phyloP scores from a whole-genome alignment of 2,113 vertebrate species.

The Chascanopsetta lugubris region DNA sequence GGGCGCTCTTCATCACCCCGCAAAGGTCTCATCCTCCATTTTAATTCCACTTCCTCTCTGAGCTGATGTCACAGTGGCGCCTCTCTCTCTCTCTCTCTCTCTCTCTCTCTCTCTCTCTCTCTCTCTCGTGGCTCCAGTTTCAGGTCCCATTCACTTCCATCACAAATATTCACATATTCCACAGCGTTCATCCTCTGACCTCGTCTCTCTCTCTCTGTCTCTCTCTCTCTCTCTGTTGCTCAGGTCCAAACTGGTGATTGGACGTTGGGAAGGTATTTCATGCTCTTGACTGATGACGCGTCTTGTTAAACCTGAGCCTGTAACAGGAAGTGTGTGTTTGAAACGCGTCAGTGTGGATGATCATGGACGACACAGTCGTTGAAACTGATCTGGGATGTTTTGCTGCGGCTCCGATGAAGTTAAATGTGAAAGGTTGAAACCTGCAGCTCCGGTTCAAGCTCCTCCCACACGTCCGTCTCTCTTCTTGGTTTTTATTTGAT shows the following conservation, averaged over 20 bases:
- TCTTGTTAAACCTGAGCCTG: neutral
- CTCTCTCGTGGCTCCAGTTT: too few relatives aligned
- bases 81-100: neutral
- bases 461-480: neutral
- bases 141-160: too few relatives aligned
- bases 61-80: too few relatives aligned
- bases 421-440: neutral
- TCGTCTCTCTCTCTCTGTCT: neutral
- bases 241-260: slow-evolving; percentile 66
- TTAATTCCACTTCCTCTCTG: too few relatives aligned
- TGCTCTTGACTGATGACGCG: neutral
- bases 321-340: neutral
- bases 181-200: neutral
- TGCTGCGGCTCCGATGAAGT: neutral
- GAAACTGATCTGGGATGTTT: too few relatives aligned
- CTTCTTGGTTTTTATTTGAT: neutral
- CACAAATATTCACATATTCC: too few relatives aligned
- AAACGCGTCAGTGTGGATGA: neutral
- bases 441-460: neutral
- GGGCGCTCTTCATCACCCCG: too few relatives aligned
- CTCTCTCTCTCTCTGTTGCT: slow-evolving; percentile 1
- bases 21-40: too few relatives aligned
- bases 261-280: neutral
- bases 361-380: neutral
- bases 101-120: neutral